Conservation (phyloP, 92 coral and sea anemone species). For the Isaurus tuberculatus region DNA sequence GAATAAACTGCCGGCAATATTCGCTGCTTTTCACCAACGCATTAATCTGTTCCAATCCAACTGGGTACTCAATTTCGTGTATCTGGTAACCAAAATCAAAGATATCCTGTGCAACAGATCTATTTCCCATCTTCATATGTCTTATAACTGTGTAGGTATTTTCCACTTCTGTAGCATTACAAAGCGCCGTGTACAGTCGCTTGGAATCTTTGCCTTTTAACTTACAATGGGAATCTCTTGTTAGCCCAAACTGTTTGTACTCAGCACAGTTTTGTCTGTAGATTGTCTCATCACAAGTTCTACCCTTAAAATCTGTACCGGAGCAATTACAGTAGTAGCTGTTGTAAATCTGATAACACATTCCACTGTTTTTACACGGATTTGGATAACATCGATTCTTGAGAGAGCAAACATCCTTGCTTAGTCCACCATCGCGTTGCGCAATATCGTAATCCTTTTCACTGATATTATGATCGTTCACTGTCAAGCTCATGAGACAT, state of each 20-base stretch:
- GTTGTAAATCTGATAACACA: constrained; percentile 74
- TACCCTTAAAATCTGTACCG: constrained; percentile 72
- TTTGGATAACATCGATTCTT: constrained; percentile 76
- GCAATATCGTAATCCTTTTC: constrained; percentile 46
- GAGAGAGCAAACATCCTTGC: constrained; percentile 55
- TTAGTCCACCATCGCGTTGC: constrained; percentile 43
- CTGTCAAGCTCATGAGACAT: constrained; percentile 75
- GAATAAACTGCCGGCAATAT: constrained; percentile 32
- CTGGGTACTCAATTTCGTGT: constrained; percentile 17
- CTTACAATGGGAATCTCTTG: constrained; percentile 70
- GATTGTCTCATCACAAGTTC: constrained; percentile 73
- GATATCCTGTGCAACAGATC: not conserved
- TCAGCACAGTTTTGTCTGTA: constrained; percentile 84
- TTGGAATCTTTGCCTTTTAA: constrained; percentile 27
- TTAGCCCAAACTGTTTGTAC: constrained; percentile 80
- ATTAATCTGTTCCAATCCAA: not conserved
- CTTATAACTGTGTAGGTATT: constrained; percentile 22
- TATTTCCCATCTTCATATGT: constrained; percentile 31
- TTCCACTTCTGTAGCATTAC: constrained; percentile 21
- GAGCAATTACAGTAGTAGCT: constrained; percentile 71
- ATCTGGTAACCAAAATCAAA: not conserved
- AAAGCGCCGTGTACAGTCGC: constrained; percentile 1
- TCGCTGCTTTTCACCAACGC: constrained; percentile 31
- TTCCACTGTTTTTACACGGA: constrained; percentile 77
- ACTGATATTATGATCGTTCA: constrained; percentile 70